Percentiles rank a stretch among this genome's conserved stretches.
Conservation (phyloP, 1,140 invertebrate genomes). For the Caenorhabditis briggsae region DNA sequence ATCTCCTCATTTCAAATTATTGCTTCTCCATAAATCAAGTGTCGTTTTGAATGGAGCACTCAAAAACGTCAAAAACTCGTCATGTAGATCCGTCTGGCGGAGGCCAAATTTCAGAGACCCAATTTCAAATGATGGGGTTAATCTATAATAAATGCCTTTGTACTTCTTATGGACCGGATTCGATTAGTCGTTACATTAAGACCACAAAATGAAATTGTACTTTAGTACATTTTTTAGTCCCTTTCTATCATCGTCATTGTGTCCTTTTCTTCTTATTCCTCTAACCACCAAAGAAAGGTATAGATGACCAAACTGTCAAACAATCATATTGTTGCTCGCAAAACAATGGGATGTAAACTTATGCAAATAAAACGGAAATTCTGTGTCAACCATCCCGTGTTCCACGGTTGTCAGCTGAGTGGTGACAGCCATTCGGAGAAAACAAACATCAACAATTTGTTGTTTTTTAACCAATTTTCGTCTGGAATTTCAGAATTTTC, state of each 20-base stretch:
- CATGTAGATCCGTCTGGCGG: too few species aligned
- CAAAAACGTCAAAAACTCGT: too few species aligned
- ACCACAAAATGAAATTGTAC: neutral
- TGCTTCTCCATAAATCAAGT: neutral
- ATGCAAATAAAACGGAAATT: slow-evolving; percentile 8
- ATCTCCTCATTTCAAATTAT: neutral
- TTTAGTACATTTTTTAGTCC: neutral
- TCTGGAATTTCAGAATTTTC: slow-evolving; percentile 22
- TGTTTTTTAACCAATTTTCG: neutral
- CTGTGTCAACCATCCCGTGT: neutral
- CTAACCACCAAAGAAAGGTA: neutral
- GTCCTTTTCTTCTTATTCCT: neutral
- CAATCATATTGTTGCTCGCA: slow-evolving; percentile 20
- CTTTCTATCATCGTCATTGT: too few species aligned
- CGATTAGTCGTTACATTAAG: neutral
- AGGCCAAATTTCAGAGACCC: neutral
- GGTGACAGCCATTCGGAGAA: neutral
- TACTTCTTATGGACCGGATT: neutral
- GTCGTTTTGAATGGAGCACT: neutral
- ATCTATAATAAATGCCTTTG: slow-evolving; percentile 17
- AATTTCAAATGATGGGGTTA: neutral
- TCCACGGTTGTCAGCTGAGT: slow-evolving; percentile 24
- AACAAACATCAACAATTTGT: slow-evolving; percentile 43
- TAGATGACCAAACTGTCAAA: slow-evolving; percentile 38
- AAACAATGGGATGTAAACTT: slow-evolving; percentile 36